Conservation (phyloP, 2,113 vertebrate species). For the Etheostoma spectabile region DNA sequence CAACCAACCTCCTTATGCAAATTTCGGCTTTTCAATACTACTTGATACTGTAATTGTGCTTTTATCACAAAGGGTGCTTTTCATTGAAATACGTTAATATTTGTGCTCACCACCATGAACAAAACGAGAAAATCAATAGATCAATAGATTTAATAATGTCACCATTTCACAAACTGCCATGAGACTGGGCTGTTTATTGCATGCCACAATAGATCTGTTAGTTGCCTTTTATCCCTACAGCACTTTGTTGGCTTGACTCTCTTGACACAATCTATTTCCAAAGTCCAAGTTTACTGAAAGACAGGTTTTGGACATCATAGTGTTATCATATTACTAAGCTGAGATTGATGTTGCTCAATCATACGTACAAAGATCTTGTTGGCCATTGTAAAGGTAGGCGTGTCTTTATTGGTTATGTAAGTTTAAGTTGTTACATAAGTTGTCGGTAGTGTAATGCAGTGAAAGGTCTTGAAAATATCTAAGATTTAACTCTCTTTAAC, state of each 20-base stretch:
- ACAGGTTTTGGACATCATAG: not conserved
- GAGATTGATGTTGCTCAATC: not conserved
- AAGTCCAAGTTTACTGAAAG: not conserved
- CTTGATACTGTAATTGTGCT: no score
- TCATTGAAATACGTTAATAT: no score
- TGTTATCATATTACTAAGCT: not conserved
- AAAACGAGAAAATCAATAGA: no score
- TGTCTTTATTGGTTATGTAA: slow-evolving; percentile 4
- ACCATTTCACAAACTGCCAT: no score
- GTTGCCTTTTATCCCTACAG: not conserved
- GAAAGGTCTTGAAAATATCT: not conserved
- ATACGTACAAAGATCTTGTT: not conserved
- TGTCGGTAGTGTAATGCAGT: no score
- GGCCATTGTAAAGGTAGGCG: not conserved
- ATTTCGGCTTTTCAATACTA: no score
- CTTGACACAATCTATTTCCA: not conserved
- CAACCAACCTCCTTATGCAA: no score
- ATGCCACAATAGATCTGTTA: no score
- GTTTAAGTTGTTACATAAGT: not conserved
- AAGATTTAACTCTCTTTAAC: not conserved
- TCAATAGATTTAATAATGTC: no score
- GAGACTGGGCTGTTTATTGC: not conserved
- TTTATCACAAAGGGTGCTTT: no score
- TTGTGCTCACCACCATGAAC: no score
- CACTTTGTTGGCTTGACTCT: not conserved